Evolutionary conservation across 2,113 vertebrate species (phyloP), one percentile per base, ranked within the genome.

Genomic region (Paratilapia polleni): DNA sequence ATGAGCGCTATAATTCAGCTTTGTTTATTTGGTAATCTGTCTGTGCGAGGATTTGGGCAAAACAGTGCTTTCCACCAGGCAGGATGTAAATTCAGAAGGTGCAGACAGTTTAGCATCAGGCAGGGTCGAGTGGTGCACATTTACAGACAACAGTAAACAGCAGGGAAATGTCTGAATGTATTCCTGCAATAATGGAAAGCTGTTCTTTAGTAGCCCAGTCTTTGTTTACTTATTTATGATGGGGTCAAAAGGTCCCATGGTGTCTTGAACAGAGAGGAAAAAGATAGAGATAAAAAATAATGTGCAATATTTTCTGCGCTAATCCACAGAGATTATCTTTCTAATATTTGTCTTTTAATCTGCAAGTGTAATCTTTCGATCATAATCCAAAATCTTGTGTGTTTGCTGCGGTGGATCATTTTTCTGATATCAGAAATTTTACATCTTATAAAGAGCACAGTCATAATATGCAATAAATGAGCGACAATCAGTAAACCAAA

Each of bases 261-360:
- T 20, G 64, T 82, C 62, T 64, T 62, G 56, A 60, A 63, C 62
- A 73, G 26, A 47, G 31, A 73, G 68, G 47, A 73, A 34, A 73
- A 73, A 54, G 19, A 52, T 0, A 14, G 26, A 31, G 68, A 54
- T 2, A 34, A 54, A 84, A 84, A 73, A 80, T 38, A 14, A 73
- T 83, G 2, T 75, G 2, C 34, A 43, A 41, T 66, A 34, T 73
- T 83, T 41, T 58, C 58, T 82, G 22, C 66, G 47, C 80, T 79
- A 88, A 89, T 82, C 87, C 90, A 77, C 54, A 34, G 7, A 85
- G 94, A 94, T 95, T 93, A 93, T 89, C 19, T 12, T 74, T 90
- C 56, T 76, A 78, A 78, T 91, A 74, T 85, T 88, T 80, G 52
- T 84, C 73, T 73, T 88, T 68, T 92, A 88, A 88, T 93, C 90